Conservation (phyloP, 2,113 vertebrate genomes). For the Porphyrio hochstetteri region DNA sequence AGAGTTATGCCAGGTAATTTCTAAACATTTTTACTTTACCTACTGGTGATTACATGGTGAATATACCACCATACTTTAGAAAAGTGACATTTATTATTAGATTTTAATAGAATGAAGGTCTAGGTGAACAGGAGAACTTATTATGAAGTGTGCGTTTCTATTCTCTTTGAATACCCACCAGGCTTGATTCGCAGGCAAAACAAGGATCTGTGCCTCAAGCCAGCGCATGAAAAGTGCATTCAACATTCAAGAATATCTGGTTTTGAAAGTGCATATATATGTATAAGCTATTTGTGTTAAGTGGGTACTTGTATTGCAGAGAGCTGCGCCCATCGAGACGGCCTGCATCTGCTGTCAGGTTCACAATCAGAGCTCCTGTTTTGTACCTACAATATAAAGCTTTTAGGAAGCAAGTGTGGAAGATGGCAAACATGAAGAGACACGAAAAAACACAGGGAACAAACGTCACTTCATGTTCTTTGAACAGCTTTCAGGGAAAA, state of each 20-base stretch:
- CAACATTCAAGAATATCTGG: background rate
- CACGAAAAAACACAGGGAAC: background rate
- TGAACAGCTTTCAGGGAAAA: slow-evolving; percentile 7
- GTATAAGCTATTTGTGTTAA: background rate
- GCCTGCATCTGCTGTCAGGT: background rate
- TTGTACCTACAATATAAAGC: background rate
- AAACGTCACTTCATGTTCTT: background rate
- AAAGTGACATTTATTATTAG: background rate
- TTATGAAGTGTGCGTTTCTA: background rate
- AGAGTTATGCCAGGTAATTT: background rate
- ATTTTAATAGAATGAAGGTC: background rate
- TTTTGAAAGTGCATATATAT: background rate
- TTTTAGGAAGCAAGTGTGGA: background rate
- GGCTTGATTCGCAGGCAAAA: background rate
- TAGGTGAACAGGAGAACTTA: background rate
- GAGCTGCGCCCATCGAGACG: background rate
- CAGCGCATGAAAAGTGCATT: background rate
- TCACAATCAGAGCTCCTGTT: background rate
- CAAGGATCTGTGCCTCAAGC: background rate
- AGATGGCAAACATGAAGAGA: background rate
- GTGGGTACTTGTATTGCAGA: background rate
- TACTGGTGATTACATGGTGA: background rate
- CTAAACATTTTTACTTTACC: background rate
- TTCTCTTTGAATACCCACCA: background rate
- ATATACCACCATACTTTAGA: background rate